A percentile compares a stretch with the other conserved stretches of the same genome.
Conservation (phyloP, 2,888 invertebrate genomes). For the Leptopilina myrica region DNA sequence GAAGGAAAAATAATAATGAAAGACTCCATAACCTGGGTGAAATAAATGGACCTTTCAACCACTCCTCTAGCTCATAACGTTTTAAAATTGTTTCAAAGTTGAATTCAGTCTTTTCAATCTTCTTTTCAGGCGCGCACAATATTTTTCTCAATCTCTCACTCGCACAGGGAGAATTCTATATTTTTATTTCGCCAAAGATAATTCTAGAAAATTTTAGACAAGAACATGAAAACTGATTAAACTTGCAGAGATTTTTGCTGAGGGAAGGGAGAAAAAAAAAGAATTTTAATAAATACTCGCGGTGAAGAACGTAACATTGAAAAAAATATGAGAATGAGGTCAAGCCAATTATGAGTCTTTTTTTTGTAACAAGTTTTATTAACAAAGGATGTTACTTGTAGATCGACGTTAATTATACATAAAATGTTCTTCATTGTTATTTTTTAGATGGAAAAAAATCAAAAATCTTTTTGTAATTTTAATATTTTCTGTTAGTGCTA, state of each 20-base stretch:
- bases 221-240: slow-evolving; percentile 10
- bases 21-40: not conserved
- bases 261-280: not conserved
- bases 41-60: slow-evolving; percentile 18
- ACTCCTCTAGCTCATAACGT: slow-evolving; percentile 13
- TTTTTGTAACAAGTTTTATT: slow-evolving; percentile 2
- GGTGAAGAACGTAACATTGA: not conserved
- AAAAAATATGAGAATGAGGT: slow-evolving; percentile 5
- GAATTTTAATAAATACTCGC: not conserved
- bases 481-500: no score
- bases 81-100: slow-evolving; percentile 31
- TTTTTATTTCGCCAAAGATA: slow-evolving; percentile 25
- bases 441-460: not conserved
- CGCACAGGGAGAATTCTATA: not conserved
- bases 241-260: slow-evolving; percentile 6
- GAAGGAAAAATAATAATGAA: no score
- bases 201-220: slow-evolving; percentile 3
- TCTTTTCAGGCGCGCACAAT: not conserved
- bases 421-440: not conserved
- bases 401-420: not conserved
- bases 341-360: not conserved
- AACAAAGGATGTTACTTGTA: not conserved
- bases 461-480: not conserved
- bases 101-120: slow-evolving; percentile 21
- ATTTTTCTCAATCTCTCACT: slow-evolving; percentile 26